phyloP scores from a whole-genome alignment of 2,113 vertebrate species.

The Aegithalos caudatus region DNA sequence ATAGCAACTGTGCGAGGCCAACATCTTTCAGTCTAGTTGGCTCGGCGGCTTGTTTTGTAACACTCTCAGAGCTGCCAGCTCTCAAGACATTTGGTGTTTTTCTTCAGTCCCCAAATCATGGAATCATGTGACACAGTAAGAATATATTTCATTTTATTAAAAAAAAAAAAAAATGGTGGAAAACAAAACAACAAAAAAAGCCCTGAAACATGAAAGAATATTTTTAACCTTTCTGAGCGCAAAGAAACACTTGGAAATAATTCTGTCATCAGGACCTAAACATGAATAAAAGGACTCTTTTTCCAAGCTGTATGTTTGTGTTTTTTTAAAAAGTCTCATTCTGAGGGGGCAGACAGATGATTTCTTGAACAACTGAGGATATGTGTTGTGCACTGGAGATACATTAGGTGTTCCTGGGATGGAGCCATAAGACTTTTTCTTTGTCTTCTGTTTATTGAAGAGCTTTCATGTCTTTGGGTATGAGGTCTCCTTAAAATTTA shows the following conservation, averaged over 20 bases:
- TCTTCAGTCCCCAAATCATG: slow-evolving; percentile 46
- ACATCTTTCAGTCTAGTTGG: slow-evolving; percentile 56
- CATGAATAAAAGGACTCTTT: not conserved
- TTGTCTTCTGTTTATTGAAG: slow-evolving; percentile 6
- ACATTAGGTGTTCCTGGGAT: not conserved
- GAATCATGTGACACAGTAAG: not conserved
- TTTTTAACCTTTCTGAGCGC: not conserved
- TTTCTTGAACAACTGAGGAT: not conserved
- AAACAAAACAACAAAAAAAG: not conserved
- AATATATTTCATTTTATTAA: slow-evolving; percentile 20
- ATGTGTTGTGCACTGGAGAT: not conserved
- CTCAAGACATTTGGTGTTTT: slow-evolving; percentile 71
- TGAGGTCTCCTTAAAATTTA: slow-evolving; percentile 64
- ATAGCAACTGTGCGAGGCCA: slow-evolving; percentile 33
- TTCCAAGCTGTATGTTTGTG: not conserved
- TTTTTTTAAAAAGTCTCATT: not conserved
- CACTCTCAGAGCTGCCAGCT: slow-evolving; percentile 54
- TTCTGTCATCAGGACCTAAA: not conserved
- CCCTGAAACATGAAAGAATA: not conserved
- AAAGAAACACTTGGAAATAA: not conserved
- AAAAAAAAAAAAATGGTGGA: not conserved
- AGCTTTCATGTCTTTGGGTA: slow-evolving; percentile 44
- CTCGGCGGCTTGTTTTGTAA: slow-evolving; percentile 62
- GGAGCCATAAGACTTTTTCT: not conserved
- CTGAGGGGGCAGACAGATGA: not conserved